Base-by-base conservation (phyloP, 2,797 vertebrate species). In the Acrossocheilus wenchowensis region DNA sequence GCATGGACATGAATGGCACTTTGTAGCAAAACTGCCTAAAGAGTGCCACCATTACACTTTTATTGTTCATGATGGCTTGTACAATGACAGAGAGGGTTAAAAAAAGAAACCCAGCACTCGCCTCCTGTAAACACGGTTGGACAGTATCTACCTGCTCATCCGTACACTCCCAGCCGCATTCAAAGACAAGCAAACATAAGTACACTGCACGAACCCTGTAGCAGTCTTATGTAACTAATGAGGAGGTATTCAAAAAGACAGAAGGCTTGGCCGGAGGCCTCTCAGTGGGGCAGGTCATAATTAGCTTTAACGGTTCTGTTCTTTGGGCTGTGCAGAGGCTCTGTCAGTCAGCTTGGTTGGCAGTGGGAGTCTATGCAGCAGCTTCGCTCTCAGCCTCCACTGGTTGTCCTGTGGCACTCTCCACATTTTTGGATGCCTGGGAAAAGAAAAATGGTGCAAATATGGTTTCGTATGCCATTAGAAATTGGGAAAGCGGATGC, bases 381-480 rank as follows among this genome's bases (percentile, higher is more conserved):
- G 96, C 95, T 91, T 97, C 96, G 0, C 96, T 97, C 92, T 96
- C 96, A 77, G 71, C 75, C 88, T 99, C 97, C 89, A 94, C 95
- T 1, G 96, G 94, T 89, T 98, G 97, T 89, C 97, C 97, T 15
- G 97, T 97, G 87, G 97, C 97, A 0, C 93, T 97, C 93, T 98
- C 97, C 1, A 96, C 97, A 3, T 96, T 98, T 95, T 98, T 98
- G 88, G 98, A 97, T 86, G 97, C 98, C 98, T 99, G 89, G 83
- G 54, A 23, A 82, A 74, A 75, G 26, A 11, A 52, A 30, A 39
- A 52, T 23, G 0, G 36, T 8, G 17, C 2, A 79, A 82, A 30
- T 23, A 36, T 10, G 26, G 41, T 62, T 74, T 74, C 17, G 34
- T 60, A 74, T 15, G 14, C 73, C 34, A 41, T 69, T 52, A 78